Base-by-base conservation (phyloP, 92 coral and sea anemone species). In the Porites evermanni region DNA sequence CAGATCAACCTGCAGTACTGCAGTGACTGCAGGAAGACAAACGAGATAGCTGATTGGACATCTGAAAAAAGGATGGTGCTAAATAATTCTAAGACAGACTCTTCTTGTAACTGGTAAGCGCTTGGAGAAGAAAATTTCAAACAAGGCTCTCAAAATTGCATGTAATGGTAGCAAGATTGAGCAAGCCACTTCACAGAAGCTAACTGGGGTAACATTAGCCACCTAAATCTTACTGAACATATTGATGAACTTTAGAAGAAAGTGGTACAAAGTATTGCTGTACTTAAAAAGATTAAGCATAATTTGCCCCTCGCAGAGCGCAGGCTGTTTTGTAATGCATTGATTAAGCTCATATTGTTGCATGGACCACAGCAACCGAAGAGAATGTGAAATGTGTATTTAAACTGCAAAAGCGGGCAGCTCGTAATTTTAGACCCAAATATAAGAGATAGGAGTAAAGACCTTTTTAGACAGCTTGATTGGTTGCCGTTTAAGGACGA, bases 1-100 rank as follows among this genome's bases (percentile, higher is more conserved):
- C 50, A 76, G 14, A 70, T 47, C 65, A 44, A 38, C 12, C 74
- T 21, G 72, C 8, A 32, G 47, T 84, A 17, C 74, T 65, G 75
- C 83, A 75, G 44, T 59, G 47, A 38, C 83, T 84, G 60, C 74
- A 84, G 75, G 88, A 75, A 8, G 88, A 84, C 70, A 0, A 71
- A 76, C 54, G 12, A 61, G 66, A 70, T 75, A 12, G 47, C 12
- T 0, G 13, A 84, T 10, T 74, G 82, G 82, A 74, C 80, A 59
- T 21, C 53, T 6, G 21, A 74, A 51, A 84, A 74, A 6, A 84
- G 26, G 80, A 84, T 84, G 88, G 71, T 67, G 0, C 71, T 67
- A 1, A 67, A 67, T 13, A 44, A 14, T 1, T 18, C 71, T 6
- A 67, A 67, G 24, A 67, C 71, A 67, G 23, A 8, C 23, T 67